A percentile compares a stretch with the other conserved stretches of the same genome.
Evolutionary conservation across 2,113 vertebrate genomes (phyloP).

Genomic region (Microcebus murinus): DNA sequence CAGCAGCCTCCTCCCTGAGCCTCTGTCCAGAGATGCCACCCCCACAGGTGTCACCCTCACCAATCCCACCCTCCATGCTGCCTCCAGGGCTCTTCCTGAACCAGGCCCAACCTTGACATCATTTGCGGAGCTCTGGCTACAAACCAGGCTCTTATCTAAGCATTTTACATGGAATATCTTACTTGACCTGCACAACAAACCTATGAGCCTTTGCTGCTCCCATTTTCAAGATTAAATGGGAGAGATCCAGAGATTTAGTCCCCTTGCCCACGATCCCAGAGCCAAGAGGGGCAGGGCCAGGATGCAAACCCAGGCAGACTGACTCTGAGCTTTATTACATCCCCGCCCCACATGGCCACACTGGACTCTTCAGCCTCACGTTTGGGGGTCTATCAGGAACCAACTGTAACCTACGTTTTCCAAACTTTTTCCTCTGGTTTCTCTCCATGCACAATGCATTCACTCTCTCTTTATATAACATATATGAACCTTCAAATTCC

Average conservation of each 20-base stretch:
- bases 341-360: fast-evolving
- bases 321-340: fast-evolving
- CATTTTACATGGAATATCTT: fast-evolving
- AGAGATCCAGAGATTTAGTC: background rate
- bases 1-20: background rate
- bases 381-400: fast-evolving
- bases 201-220: fast-evolving
- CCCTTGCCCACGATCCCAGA: background rate
- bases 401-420: background rate
- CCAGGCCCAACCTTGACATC: fast-evolving
- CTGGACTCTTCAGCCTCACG: fast-evolving
- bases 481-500: background rate
- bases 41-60: background rate
- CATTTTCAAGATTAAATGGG: too few relatives aligned
- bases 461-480: background rate
- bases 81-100: fast-evolving
- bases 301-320: background rate
- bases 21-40: background rate
- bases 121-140: background rate
- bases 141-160: background rate
- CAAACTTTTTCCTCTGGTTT: background rate
- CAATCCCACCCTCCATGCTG: background rate
- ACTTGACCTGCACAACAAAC: background rate
- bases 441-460: background rate
- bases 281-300: background rate